Evolutionary conservation across 1,140 invertebrate species (phyloP).

Genomic region (Saxidomus purpurata): DNA sequence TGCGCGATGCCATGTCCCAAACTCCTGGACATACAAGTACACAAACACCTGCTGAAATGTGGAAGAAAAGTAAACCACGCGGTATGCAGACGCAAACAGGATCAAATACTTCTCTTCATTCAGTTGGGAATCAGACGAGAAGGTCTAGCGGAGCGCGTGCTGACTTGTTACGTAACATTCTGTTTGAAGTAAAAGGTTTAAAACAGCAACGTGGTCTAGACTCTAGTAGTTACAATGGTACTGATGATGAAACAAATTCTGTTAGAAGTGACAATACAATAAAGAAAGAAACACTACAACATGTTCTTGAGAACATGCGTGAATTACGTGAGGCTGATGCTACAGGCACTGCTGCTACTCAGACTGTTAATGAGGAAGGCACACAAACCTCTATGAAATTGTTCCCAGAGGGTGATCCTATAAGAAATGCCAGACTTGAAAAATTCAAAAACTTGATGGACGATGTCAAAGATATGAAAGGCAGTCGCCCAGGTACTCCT

Average conservation of each 20-base stretch:
- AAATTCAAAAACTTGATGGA: constrained; percentile 78
- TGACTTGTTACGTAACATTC: constrained; percentile 78
- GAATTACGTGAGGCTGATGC: constrained; percentile 74
- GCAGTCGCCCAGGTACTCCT: constrained; percentile 69
- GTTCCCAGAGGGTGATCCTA: constrained; percentile 78
- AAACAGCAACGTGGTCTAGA: constrained; percentile 80
- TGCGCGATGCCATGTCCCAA: constrained; percentile 78
- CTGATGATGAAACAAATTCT: constrained; percentile 73
- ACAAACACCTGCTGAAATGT: constrained; percentile 78
- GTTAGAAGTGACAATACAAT: constrained; percentile 74
- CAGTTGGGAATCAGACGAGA: constrained; percentile 77
- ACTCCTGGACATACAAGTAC: constrained; percentile 81
- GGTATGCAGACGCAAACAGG: constrained; percentile 78
- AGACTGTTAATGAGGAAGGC: constrained; percentile 78
- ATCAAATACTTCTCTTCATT: constrained; percentile 80
- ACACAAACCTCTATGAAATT: constrained; percentile 80
- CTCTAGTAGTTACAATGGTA: constrained; percentile 66
- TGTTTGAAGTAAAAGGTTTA: constrained; percentile 82
- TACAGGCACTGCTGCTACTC: constrained; percentile 74
- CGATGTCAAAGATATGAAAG: constrained; percentile 78
- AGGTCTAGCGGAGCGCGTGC: constrained; percentile 72
- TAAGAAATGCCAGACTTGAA: constrained; percentile 75
- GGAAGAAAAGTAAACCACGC: constrained; percentile 65
- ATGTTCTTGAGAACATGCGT: constrained; percentile 77
- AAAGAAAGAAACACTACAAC: constrained; percentile 75